phyloP scores from a whole-genome alignment of 2,113 vertebrate species.

The Grantiella picta region DNA sequence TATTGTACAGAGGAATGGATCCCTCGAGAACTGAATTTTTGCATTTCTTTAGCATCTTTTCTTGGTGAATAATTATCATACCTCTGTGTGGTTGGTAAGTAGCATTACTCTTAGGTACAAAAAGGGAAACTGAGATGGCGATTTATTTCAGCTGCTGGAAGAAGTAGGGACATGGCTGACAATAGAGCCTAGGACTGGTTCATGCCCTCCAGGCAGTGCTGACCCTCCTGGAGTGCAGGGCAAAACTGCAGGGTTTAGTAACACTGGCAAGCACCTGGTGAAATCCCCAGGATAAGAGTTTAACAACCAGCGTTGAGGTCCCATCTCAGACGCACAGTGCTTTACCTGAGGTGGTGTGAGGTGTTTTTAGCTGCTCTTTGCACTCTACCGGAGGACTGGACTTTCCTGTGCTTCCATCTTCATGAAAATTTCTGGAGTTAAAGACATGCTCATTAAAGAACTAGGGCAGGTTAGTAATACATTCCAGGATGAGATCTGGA shows the following conservation, averaged over 20 bases:
- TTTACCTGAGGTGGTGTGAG: background rate
- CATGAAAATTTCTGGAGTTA: background rate
- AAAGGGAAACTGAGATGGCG: background rate
- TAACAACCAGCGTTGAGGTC: fast-evolving
- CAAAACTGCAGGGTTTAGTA: background rate
- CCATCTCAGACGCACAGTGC: background rate
- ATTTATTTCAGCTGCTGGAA: background rate
- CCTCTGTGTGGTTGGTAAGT: background rate
- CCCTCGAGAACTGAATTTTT: background rate
- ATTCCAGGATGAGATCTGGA: background rate
- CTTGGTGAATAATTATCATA: background rate
- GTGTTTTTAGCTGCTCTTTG: background rate
- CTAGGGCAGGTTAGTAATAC: background rate
- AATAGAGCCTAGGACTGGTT: background rate
- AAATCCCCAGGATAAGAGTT: background rate
- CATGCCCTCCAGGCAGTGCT: background rate
- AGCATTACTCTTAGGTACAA: background rate
- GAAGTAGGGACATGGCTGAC: background rate
- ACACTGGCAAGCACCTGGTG: background rate
- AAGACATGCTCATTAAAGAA: background rate
- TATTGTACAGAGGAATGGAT: background rate
- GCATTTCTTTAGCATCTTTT: background rate
- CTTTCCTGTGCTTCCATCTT: background rate
- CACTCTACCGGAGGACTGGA: background rate
- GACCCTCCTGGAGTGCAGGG: background rate